A percentile compares a stretch with the other conserved stretches of the same genome.
These are phyloP conservation scores for Drosophila pseudotalamancana DNA, from an alignment of 2,888 invertebrate species.

Conservation along the genomic window DNA sequence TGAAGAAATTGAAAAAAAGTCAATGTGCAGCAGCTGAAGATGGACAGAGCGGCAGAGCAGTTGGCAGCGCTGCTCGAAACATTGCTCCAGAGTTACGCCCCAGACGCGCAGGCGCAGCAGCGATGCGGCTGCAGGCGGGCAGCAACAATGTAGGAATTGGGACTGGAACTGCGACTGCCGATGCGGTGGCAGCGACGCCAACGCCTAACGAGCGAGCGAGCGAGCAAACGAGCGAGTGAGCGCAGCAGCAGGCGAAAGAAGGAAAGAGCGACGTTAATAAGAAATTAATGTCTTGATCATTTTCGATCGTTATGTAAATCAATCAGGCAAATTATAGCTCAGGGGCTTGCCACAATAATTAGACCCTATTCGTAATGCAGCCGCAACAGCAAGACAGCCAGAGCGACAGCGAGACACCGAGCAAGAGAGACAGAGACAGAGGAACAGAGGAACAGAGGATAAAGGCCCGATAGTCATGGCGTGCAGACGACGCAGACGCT, in stretches of 20 bases:
- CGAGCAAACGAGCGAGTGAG: conserved; percentile 28
- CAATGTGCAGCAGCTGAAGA: conserved; percentile 39
- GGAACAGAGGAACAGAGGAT: conserved; percentile 5
- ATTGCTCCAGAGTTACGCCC: conserved; percentile 66
- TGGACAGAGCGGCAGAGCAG: conserved; percentile 4
- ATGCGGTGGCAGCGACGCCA: conserved; percentile 33
- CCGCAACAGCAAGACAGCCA: conserved; percentile 59
- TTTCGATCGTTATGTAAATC: conserved; percentile 85
- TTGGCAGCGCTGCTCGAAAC: conserved; percentile 3
- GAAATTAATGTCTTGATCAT: conserved; percentile 85
- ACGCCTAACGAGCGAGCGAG: conserved; percentile 31
- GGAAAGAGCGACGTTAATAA: conserved; percentile 81
- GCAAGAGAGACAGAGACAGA: conserved; percentile 20
- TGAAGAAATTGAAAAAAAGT: conserved; percentile 53
- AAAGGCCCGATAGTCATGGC: conserved; percentile 56
- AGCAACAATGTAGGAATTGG: conserved; percentile 55
- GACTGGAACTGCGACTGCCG: conserved; percentile 20
- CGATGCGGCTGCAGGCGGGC: conserved; percentile 34
- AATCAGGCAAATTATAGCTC: conserved; percentile 85
- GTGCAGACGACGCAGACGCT: conserved; percentile 68
- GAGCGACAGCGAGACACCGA: conserved; percentile 3
- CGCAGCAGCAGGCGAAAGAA: not conserved
- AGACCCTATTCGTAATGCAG: conserved; percentile 82
- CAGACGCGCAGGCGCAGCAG: conserved; percentile 48
- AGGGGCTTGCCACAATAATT: conserved; percentile 84